Conservation (phyloP, 2,797 vertebrate genomes). For the Eupleurogrammus muticus region DNA sequence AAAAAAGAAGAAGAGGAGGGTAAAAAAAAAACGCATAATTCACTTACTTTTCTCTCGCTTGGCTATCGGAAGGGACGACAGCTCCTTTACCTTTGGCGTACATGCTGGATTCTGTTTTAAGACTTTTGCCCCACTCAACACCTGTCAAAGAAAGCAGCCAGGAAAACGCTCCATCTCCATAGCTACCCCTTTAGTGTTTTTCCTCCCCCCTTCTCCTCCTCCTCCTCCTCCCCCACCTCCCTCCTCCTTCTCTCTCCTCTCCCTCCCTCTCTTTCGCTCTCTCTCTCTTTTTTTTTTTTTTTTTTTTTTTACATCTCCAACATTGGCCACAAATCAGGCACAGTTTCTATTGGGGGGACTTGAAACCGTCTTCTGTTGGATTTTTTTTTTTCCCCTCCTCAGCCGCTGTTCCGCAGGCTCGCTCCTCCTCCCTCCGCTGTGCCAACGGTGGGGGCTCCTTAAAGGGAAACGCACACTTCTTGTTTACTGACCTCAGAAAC, state of each 20-base stretch:
- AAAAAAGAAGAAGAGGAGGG: no score
- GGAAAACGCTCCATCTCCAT: constrained; percentile 92
- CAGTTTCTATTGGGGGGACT: constrained; percentile 92
- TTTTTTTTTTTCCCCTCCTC: constrained; percentile 83
- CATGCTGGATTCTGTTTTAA: constrained; percentile 92
- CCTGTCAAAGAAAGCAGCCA: constrained; percentile 92
- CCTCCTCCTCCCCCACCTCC: constrained; percentile 9
- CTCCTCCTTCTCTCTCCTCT: constrained; percentile 43
- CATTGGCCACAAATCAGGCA: constrained; percentile 92
- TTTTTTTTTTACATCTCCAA: constrained; percentile 89
- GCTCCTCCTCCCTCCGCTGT: constrained; percentile 80
- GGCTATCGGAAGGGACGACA: constrained; percentile 94
- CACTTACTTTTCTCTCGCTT: constrained; percentile 97
- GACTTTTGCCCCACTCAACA: constrained; percentile 92
- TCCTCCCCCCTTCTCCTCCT: constrained; percentile 69
- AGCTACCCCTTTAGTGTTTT: constrained; percentile 91
- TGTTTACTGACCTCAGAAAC: constrained; percentile 81
- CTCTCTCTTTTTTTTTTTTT: constrained; percentile 40
- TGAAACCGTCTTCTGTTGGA: constrained; percentile 89
- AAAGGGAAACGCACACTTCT: constrained; percentile 83
- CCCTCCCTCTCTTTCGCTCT: constrained; percentile 23
- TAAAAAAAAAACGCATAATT: constrained; percentile 56
- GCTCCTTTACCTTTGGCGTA: constrained; percentile 97
- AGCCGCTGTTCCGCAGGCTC: constrained; percentile 88
- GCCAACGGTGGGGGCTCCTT: constrained; percentile 84